Conservation (phyloP, 2,797 vertebrate species). For the Apodemus agrarius region DNA sequence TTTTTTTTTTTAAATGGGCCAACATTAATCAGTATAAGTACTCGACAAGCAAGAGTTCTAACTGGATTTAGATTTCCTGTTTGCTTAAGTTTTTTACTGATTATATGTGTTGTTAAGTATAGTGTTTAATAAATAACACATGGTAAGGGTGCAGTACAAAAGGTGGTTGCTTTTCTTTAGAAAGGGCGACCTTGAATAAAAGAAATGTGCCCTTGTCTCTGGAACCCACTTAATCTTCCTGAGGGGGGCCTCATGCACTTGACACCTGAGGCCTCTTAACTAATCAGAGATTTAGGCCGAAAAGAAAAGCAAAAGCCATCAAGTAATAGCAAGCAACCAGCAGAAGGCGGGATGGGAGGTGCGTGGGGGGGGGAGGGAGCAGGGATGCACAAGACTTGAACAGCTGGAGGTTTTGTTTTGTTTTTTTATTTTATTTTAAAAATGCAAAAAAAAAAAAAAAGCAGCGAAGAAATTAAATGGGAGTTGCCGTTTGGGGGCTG, state of each 20-base stretch:
- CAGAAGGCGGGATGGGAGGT: neutral
- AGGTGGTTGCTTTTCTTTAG: neutral
- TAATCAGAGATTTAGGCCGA: neutral
- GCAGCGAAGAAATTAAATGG: neutral
- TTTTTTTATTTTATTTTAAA: constrained; percentile 36
- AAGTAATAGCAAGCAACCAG: neutral
- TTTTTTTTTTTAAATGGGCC: neutral
- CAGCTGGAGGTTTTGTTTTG: neutral
- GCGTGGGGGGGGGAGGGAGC: fast-evolving
- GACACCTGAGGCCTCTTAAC: neutral
- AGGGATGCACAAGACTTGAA: neutral
- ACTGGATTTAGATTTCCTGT: neutral
- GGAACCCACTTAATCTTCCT: neutral
- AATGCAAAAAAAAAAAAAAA: neutral
- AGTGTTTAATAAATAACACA: constrained; percentile 13
- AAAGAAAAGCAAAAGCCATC: neutral
- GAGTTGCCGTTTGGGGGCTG: neutral
- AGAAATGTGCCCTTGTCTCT: neutral
- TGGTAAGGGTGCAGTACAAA: neutral
- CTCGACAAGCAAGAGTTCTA: constrained; percentile 17
- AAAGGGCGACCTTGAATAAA: neutral
- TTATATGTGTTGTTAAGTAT: neutral
- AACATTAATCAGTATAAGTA: neutral
- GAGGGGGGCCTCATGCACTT: neutral
- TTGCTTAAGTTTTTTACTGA: constrained; percentile 39